Base-by-base conservation (phyloP, 2,113 vertebrate genomes). In the Aspidoscelis tigris region DNA sequence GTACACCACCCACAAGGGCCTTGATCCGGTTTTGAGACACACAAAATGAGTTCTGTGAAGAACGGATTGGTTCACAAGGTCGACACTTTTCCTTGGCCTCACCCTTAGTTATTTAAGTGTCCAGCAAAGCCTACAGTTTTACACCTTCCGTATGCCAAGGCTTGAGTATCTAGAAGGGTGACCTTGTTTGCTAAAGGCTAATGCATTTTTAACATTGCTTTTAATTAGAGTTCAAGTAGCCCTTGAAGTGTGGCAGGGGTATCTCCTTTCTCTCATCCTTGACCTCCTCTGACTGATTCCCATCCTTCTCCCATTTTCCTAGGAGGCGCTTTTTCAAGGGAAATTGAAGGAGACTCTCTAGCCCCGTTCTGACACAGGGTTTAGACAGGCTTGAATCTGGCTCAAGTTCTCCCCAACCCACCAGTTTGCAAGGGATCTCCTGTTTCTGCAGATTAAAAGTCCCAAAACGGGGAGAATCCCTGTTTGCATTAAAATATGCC, bases 171-270 rank as follows among this genome's bases (percentile, higher is more conserved):
- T 75, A 53, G 12, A 61, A 74, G 33, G 69, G 3, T 14, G 72
- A 79, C 90, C 84, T 87, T 91, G 82, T 72, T 83, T 87, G 83
- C 47, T 89, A 90, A 87, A 68, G 81, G 90, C 88, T 72, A 5
- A 81, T 87, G 84, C 24, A 55, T 91, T 89, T 93, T 92, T 91
- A 92, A 89, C 82, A 81, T 80, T 76, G 61, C 86, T 90, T 92
- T 88, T 89, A 91, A 88, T 94, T 92, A 89, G 90, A 84, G 76
- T 26, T 85, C 75, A 85, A 81, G 72, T 24, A 39, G 66, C 86
- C 68, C 71, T 86, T 39, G 68, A 77, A 71, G 55, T 78, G 74
- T 88, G 79, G 68, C 74, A 18, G 5, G 0, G 77, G 82, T 89
- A 71, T 93, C 83, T 88, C 77, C 83, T 95, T 92, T 88, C 88